A percentile compares a stretch with the other conserved stretches of the same genome.
These are phyloP conservation scores for Paramuricea clavata DNA, from an alignment of 92 coral and sea anemone genomes.

Conservation along the genomic window DNA sequence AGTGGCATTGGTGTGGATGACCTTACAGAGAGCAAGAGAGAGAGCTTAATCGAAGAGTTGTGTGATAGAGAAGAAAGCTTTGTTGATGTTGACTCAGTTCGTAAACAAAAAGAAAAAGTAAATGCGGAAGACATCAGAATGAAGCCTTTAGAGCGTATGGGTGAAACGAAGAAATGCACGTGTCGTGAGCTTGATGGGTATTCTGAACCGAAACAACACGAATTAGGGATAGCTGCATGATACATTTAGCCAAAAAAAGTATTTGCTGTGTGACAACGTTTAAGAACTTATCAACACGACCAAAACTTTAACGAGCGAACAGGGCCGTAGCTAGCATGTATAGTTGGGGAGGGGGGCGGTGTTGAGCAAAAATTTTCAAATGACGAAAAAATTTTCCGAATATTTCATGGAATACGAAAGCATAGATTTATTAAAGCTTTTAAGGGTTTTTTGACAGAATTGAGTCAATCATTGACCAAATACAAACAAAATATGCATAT, in stretches of 20 bases:
- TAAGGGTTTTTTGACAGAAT: no score
- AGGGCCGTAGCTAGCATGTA: no score
- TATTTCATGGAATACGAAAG: no score
- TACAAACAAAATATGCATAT: no score
- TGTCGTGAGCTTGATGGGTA: constrained; percentile 24
- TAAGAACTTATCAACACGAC: not conserved
- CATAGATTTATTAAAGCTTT: no score
- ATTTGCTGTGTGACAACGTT: no score
- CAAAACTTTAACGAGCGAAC: no score
- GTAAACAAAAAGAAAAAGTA: constrained; percentile 15
- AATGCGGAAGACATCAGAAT: constrained; percentile 57
- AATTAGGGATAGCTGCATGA: not conserved
- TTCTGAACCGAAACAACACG: constrained; percentile 1
- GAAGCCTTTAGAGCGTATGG: constrained; percentile 60
- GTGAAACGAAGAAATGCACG: constrained; percentile 57
- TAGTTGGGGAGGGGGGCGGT: no score
- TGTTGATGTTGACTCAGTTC: constrained; percentile 41
- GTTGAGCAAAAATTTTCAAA: no score
- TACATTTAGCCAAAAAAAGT: no score
- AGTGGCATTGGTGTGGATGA: constrained; percentile 67
- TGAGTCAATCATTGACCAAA: no score
- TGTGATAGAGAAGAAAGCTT: constrained; percentile 43
- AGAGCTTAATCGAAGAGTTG: constrained; percentile 55
- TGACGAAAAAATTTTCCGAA: no score
- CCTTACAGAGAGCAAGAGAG: constrained; percentile 59